Conservation (phyloP, 2,113 vertebrate genomes). For the Otocyon megalotis region DNA sequence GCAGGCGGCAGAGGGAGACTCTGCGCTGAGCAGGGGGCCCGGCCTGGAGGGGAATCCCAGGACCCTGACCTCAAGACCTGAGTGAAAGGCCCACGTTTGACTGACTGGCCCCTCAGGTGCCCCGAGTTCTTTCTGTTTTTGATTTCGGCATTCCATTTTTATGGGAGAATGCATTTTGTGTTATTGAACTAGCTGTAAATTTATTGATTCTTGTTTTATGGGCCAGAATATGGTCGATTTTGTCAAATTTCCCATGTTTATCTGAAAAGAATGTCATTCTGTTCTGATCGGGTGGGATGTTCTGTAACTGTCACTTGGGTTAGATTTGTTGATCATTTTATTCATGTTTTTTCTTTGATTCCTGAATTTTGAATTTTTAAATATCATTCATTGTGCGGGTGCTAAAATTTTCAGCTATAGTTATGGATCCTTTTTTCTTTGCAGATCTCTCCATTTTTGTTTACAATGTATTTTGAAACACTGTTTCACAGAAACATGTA, state of each 20-base stretch:
- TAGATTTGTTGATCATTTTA: neutral
- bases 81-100: neutral
- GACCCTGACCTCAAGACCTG: neutral
- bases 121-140: neutral
- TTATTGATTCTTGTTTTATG: neutral
- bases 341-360: neutral
- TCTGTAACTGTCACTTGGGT: neutral
- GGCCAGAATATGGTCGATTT: neutral
- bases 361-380: neutral
- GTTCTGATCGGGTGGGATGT: neutral
- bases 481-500: neutral
- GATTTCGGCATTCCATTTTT: neutral
- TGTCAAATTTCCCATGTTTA: neutral
- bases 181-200: neutral
- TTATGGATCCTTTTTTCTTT: neutral
- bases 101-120: neutral
- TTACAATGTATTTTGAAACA: neutral
- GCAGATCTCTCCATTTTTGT: neutral
- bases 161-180: neutral
- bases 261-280: neutral
- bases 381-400: neutral
- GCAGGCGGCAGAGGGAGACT: neutral
- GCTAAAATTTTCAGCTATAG: neutral
- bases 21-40: too few relatives aligned
- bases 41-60: neutral